Conservation (phyloP, 2,113 vertebrate genomes). For the Paedocypris sp. region DNA sequence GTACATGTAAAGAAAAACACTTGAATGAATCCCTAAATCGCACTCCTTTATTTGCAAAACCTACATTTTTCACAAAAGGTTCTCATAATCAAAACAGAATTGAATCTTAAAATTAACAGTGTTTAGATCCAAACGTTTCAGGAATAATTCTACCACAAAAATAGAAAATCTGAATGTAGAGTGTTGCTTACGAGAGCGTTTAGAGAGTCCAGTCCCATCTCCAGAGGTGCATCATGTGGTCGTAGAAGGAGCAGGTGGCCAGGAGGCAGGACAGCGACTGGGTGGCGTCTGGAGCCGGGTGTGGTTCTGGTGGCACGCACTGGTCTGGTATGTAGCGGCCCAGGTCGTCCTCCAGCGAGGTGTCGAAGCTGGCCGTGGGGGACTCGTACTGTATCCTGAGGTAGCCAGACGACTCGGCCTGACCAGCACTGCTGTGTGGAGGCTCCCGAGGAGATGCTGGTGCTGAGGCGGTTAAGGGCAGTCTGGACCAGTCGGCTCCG, state of each 20-base stretch:
- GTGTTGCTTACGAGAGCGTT: no score
- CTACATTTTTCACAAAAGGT: no score
- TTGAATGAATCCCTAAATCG: no score
- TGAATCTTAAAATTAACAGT: no score
- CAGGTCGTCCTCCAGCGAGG: slow-evolving; percentile 53
- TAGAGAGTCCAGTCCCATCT: slow-evolving; percentile 79
- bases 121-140: no score
- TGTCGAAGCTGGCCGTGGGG: slow-evolving; percentile 68
- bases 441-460: slow-evolving; percentile 27
- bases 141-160: no score
- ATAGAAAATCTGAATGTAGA: no score
- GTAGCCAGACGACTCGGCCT: slow-evolving; percentile 41
- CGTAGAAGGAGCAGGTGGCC: slow-evolving; percentile 89
- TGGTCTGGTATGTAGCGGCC: slow-evolving; percentile 46
- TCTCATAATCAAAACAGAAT: no score
- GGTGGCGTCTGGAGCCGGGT: background rate
- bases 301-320: background rate
- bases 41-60: no score
- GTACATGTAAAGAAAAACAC: no score
- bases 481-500: slow-evolving; percentile 82
- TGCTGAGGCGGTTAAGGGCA: slow-evolving; percentile 45
- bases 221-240: slow-evolving; percentile 85
- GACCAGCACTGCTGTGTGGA: slow-evolving; percentile 21
- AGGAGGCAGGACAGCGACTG: slow-evolving; percentile 54
- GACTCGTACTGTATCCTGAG: slow-evolving; percentile 67